Evolutionary conservation across 2,113 vertebrate species (phyloP).

Genomic region (Pseudorectes ferrugineus): DNA sequence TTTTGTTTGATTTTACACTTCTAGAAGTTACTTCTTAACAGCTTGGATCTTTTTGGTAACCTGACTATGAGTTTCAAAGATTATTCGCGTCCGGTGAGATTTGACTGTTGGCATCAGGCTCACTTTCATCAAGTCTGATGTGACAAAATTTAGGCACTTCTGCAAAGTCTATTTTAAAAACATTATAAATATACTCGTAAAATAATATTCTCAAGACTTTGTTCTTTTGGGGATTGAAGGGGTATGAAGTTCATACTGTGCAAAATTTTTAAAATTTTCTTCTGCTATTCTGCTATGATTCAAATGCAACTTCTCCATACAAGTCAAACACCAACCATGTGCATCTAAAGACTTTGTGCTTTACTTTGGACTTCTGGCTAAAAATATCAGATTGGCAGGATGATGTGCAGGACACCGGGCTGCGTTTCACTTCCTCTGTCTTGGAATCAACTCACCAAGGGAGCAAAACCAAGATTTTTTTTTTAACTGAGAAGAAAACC

Average conservation of each 20-base stretch:
- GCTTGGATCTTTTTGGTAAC: conserved; percentile 67
- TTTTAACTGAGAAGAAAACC: conserved; percentile 48
- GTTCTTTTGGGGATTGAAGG: conserved; percentile 67
- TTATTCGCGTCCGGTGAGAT: conserved; percentile 58
- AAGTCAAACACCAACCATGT: conserved; percentile 69
- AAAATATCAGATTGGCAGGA: conserved; percentile 55
- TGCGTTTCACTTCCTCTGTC: conserved; percentile 63
- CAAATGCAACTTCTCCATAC: conserved; percentile 71
- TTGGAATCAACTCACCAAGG: conserved; percentile 36
- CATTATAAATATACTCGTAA: conserved; percentile 80
- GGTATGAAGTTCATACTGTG: conserved; percentile 81
- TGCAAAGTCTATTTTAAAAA: conserved; percentile 85
- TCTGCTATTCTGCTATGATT: conserved; percentile 72
- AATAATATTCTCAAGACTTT: conserved; percentile 85
- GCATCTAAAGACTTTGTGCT: conserved; percentile 77
- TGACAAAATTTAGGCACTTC: conserved; percentile 88
- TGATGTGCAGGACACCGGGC: conserved; percentile 41
- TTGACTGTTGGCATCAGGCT: conserved; percentile 73
- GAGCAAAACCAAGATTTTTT: conserved; percentile 29
- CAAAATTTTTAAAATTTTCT: conserved; percentile 73
- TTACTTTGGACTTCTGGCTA: conserved; percentile 68
- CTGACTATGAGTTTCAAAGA: conserved; percentile 70
- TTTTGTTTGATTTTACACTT: conserved; percentile 40
- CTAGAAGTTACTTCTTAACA: conserved; percentile 69
- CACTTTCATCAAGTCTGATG: conserved; percentile 77